Evolutionary conservation across 2,888 invertebrate genomes (phyloP), one percentile per base, ranked within the genome.

Genomic region (Tachystola acroxantha): DNA sequence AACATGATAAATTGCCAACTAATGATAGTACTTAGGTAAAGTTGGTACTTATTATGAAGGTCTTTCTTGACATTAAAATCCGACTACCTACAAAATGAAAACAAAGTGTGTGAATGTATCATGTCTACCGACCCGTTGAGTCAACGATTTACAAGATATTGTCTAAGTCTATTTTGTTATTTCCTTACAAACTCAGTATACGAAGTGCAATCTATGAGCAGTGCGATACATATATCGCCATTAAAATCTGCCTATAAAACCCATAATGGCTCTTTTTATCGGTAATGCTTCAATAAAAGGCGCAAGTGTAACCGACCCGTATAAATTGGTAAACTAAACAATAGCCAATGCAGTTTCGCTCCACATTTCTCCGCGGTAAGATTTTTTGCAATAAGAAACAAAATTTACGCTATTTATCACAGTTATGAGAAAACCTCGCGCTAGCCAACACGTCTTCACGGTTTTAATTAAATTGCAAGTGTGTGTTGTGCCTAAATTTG

Each of bases 261-360:
- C 77, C 64, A 81, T 85, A 84, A 84, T 74, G 72, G 59, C 73
- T 70, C 68, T 70, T 79, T 81, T 85, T 86, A 86, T 86, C 84
- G 78, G 74, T 82, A 86, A 85, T 84, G 81, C 78, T 72, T 84
- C 78, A 82, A 84, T 85, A 84, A 85, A 84, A 81, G 77, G 71
- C 82, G 59, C 74, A 75, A 82, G 70, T 86, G 86, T 85, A 86
- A 85, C 85, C 82, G 77, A 85, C 74, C 77, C 82, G 84, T 87
- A 87, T 87, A 87, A 86, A 86, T 85, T 86, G 87, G 81, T 77
- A 75, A 85, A 82, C 84, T 78, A 86, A 88, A 88, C 86, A 87
- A 82, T 84, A 69, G 72, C 62, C 61, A 53, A 63, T 73, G 75
- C 86, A 86, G 86, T 86, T 80, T 78, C 74, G 74, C 68, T 82